Evolutionary conservation across 2,797 vertebrate species (phyloP).

Genomic region (Lutra lutra): DNA sequence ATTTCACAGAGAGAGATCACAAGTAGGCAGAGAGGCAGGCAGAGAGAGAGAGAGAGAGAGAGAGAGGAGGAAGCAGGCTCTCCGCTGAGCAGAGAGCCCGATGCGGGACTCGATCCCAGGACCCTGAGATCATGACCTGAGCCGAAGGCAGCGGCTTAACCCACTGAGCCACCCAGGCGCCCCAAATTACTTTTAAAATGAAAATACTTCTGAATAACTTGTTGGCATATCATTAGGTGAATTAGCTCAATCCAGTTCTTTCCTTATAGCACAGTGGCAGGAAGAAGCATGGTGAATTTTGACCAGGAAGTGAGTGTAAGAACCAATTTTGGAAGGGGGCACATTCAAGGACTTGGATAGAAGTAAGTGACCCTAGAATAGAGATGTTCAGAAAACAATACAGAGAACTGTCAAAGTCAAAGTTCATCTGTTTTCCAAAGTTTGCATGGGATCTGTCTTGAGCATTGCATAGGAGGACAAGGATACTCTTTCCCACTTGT

Average conservation of each 20-base stretch:
- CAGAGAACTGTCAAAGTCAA: neutral
- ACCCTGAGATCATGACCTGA: too few species aligned
- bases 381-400: neutral
- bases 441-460: neutral
- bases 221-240: neutral
- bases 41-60: too few species aligned
- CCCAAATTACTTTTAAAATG: neutral
- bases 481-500: neutral
- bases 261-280: neutral
- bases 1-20: too few species aligned
- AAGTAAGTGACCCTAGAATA: fast-evolving
- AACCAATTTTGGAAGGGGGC: neutral
- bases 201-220: neutral
- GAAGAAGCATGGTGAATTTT: neutral
- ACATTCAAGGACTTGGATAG: neutral
- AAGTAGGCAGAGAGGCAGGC: too few species aligned
- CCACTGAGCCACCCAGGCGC: too few species aligned
- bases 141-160: too few species aligned
- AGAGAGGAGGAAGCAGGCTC: too few species aligned
- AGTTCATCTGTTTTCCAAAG: neutral
- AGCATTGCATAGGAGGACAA: neutral
- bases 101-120: too few species aligned
- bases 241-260: neutral
- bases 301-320: neutral
- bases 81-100: too few species aligned